Base-by-base conservation (phyloP, 2,888 invertebrate genomes). In the Nipponacmea schrenckii region DNA sequence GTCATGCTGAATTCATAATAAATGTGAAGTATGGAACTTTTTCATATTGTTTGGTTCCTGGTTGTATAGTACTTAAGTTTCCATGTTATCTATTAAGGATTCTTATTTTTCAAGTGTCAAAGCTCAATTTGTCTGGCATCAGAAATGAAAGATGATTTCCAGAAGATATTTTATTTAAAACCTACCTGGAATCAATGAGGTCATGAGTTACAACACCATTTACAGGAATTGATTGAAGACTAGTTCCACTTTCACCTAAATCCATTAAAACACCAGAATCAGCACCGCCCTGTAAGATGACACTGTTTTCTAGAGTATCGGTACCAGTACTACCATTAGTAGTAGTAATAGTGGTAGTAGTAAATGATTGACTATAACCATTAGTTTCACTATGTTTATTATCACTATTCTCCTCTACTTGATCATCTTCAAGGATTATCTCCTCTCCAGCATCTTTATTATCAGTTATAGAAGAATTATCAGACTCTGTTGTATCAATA, bases 401-500 rank as follows among this genome's bases (percentile, higher is more conserved):
- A 56, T 56, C 56, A 56, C 20, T 14, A 56, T 24, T 20, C 26
- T 64, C n/a, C n/a, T 20, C 27, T 26, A n/a, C 26, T 39, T 64
- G 17, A 64, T 64, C 44, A 31, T 56, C 56, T 2, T 12, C 46
- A 17, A 17, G 12, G 20, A 26, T 31, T 31, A 12, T 44, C 12
- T 20, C n/a, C n/a, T 46, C 69, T 56, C 17, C 31, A 17, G 26
- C 62, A n/a, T 39, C 56, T 24, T 39, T 68, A 44, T 17, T 24
- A 39, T 39, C 24, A 62, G 45, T 39, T 8, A 31, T n/a, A 62
- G 62, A 68, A 31, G 24, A n/a, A 20, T 62, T 20, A n/a, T 67
- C 39, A 46, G 44, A 27, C 31, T 65, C 46, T n/a, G 76, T 64
- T 62, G 70, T 72, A 68, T 77, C 76, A 39, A 73, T 73, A 69